Conservation (phyloP, 2,797 vertebrate species). For the Channallabes apus region DNA sequence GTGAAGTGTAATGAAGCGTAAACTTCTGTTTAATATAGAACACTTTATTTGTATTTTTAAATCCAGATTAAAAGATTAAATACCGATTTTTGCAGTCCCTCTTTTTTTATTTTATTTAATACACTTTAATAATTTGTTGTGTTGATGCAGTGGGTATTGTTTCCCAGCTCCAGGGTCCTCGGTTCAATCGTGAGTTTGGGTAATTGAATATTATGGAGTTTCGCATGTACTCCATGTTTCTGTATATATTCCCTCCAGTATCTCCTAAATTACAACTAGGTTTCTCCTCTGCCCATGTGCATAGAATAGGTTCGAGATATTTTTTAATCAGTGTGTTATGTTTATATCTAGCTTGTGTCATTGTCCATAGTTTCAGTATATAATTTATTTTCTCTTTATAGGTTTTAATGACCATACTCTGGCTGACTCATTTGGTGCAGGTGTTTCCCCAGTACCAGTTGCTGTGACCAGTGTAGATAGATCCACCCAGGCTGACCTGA, state of each 20-base stretch:
- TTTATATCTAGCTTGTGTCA: neutral
- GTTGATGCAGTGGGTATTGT: neutral
- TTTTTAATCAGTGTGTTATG: neutral
- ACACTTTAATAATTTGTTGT: neutral
- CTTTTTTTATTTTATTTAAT: neutral
- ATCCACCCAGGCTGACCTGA: constrained; percentile 51
- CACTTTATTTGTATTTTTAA: neutral
- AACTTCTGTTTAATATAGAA: neutral
- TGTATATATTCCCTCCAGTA: neutral
- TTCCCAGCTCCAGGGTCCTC: neutral
- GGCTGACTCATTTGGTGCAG: constrained; percentile 63
- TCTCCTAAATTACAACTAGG: neutral
- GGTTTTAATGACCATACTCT: constrained; percentile 80
- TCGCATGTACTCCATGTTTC: neutral
- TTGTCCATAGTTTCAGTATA: neutral
- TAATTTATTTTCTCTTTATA: constrained; percentile 53
- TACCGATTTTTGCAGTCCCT: neutral
- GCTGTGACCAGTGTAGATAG: constrained; percentile 52
- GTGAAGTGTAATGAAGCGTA: no score
- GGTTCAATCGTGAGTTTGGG: neutral
- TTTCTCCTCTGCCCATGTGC: neutral
- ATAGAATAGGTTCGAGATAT: neutral
- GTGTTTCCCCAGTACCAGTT: constrained; percentile 62
- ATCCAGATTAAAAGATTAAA: neutral
- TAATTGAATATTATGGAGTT: neutral